Conservation (phyloP, 2,113 vertebrate genomes). For the Lepidothrix coronata region DNA sequence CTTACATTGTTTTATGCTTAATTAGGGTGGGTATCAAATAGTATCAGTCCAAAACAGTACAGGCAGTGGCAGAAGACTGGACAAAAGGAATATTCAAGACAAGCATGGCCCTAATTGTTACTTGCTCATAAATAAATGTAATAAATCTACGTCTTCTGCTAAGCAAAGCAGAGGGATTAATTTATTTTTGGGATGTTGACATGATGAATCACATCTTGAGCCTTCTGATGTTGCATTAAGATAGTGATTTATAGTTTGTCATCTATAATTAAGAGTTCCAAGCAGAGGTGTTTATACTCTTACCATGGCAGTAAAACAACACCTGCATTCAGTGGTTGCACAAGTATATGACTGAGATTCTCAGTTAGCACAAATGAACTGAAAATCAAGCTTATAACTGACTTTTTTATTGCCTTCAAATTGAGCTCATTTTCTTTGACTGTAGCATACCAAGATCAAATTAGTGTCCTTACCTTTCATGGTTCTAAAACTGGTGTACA, state of each 20-base stretch:
- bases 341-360: background rate
- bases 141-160: background rate
- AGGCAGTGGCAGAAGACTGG: background rate
- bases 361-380: background rate
- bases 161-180: background rate
- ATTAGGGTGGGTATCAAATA: background rate
- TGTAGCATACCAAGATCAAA: background rate
- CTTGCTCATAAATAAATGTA: background rate
- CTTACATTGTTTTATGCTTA: background rate
- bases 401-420: background rate
- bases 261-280: background rate
- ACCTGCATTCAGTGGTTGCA: background rate
- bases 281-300: background rate
- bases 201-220: slow-evolving; percentile 1
- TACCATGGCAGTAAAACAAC: background rate
- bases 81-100: background rate
- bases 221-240: background rate
- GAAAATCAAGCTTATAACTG: background rate
- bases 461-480: background rate
- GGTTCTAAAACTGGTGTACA: background rate
- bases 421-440: background rate
- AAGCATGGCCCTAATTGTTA: background rate
- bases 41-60: background rate
- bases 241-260: slow-evolving; percentile 23
- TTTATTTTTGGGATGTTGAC: background rate